These are phyloP conservation scores for Silurus lanzhouensis DNA, from an alignment of 2,797 vertebrate genomes.

Conservation along the genomic window DNA sequence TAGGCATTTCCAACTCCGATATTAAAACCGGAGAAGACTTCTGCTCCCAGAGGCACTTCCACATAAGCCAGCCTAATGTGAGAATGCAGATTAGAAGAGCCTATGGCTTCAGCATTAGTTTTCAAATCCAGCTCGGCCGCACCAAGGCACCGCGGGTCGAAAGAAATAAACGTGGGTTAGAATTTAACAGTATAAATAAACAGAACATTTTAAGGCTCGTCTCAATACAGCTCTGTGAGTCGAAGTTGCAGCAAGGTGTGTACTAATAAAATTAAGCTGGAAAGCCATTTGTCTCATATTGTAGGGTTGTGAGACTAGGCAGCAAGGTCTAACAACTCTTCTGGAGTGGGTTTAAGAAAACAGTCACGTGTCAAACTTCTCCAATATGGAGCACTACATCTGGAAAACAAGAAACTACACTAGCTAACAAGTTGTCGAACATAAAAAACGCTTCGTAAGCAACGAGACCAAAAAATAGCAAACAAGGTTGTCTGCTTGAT, in stretches of 20 bases:
- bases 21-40: neutral
- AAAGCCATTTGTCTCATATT: conserved; percentile 42
- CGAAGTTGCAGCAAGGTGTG: conserved; percentile 37
- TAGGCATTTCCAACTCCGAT: conserved; percentile 22
- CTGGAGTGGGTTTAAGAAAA: conserved; percentile 20
- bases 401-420: neutral
- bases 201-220: conserved; percentile 27
- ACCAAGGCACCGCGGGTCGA: conserved; percentile 42
- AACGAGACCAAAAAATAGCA: neutral
- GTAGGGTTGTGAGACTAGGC: conserved; percentile 17
- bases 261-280: conserved; percentile 4
- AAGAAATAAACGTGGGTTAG: conserved; percentile 37
- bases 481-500: neutral
- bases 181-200: conserved; percentile 3
- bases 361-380: conserved; percentile 17
- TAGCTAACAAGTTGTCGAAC: neutral
- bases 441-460: neutral
- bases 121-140: conserved; percentile 30
- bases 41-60: conserved; percentile 46
- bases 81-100: conserved; percentile 27
- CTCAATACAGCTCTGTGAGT: conserved; percentile 28
- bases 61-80: conserved; percentile 37
- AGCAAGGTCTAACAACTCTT: conserved; percentile 18
- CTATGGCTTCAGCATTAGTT: conserved; percentile 38
- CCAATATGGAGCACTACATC: conserved; percentile 9